Evolutionary conservation across 2,113 vertebrate species (phyloP), one percentile per base, ranked within the genome.

Genomic region (Takifugu flavidus): DNA sequence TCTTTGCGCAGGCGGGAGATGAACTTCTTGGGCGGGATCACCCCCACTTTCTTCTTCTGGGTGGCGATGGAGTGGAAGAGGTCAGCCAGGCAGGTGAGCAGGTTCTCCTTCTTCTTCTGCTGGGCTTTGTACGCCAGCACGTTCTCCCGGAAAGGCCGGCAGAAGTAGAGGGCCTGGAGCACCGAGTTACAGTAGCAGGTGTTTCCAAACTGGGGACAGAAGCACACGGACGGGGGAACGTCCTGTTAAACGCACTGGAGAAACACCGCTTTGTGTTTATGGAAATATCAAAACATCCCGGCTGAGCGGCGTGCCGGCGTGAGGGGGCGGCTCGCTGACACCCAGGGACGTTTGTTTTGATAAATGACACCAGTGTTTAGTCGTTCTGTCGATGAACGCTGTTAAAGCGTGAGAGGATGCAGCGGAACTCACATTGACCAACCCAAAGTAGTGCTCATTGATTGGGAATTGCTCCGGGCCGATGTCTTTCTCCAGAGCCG

Each of bases 401-500:
- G 75, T 64, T 52, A 10, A 59, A 56, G 67, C 60, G 49, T 4
- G 62, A 56, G 50, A 49, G 63, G 28, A 50, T 72, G 65, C 42
- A 70, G 63, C 3, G 44, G 46, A 72, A 95, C 95, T 96, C 91
- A 98, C 96, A 7, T 98, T 98, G 91, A 98, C 96, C 94, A 98
- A 92, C 88, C 96, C 96, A 43, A 98, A 98, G 91, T 98, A 98
- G 92, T 98, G 95, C 68, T 98, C 96, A 91, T 98, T 98, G 93
- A 98, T 96, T 61, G 95, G 96, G 86, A 98, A 98, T 89, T 98
- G 96, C 95, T 98, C 96, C 91, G 95, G 95, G 80, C 96, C 96
- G 89, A 98, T 98, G 92, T 98, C 96, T 96, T 98, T 98, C 91
- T 98, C 95, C 95, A 98, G 94, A 95, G 96, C 96, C 90, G 96